Conservation (phyloP, 2,113 vertebrate genomes). For the Poeciliopsis prolifica region DNA sequence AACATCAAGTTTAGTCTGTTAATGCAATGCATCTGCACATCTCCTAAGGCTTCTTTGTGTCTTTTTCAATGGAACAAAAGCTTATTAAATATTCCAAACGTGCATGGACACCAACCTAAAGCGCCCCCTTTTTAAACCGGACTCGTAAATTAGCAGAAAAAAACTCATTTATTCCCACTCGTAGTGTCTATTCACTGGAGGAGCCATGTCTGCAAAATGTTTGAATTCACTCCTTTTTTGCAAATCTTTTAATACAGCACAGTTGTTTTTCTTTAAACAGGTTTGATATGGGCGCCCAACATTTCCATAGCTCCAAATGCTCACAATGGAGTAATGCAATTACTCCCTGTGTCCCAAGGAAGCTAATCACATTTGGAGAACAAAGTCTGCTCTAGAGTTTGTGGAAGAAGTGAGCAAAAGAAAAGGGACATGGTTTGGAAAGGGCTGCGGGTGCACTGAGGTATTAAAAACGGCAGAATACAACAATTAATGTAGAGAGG, state of each 20-base stretch:
- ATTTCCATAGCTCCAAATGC: slow-evolving; percentile 72
- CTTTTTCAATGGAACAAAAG: slow-evolving; percentile 50
- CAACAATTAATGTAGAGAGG: slow-evolving; percentile 76
- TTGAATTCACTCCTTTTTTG: slow-evolving; percentile 67
- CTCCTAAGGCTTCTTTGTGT: slow-evolving; percentile 6
- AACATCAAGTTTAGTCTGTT: slow-evolving; percentile 29
- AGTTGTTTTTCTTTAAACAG: slow-evolving; percentile 75
- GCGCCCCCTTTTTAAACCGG: slow-evolving; percentile 25
- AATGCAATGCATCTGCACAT: slow-evolving; percentile 34
- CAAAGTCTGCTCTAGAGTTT: slow-evolving; percentile 79
- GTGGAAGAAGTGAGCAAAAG: slow-evolving; percentile 67
- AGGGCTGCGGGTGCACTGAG: slow-evolving; percentile 36
- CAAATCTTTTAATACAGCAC: slow-evolving; percentile 50
- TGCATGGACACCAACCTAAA: slow-evolving; percentile 58
- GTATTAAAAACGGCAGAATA: slow-evolving; percentile 73
- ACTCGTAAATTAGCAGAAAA: slow-evolving; percentile 37
- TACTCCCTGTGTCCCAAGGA: slow-evolving; percentile 72
- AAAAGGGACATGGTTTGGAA: slow-evolving; percentile 45
- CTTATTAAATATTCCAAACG: slow-evolving; percentile 56
- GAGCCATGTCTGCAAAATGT: slow-evolving; percentile 69
- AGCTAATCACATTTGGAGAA: slow-evolving; percentile 84
- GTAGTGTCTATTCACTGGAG: slow-evolving; percentile 58
- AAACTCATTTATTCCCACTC: slow-evolving; percentile 45
- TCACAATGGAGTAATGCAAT: slow-evolving; percentile 83
- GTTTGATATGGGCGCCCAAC: slow-evolving; percentile 75